Evolutionary conservation across 2,888 invertebrate genomes (phyloP), one percentile per base, ranked within the genome.

Genomic region (Epistrophella euchroma): DNA sequence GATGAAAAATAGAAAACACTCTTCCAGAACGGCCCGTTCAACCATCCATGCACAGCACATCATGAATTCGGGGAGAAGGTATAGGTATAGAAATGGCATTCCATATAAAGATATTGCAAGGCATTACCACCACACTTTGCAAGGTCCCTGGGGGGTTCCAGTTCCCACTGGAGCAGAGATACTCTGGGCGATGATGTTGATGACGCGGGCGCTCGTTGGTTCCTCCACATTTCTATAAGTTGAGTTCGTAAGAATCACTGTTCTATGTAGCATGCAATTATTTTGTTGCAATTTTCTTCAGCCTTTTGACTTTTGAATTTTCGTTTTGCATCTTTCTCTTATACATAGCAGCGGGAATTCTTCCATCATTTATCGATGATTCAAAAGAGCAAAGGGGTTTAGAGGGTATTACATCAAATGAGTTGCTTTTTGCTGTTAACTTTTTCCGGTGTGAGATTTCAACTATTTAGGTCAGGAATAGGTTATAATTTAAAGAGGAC

Each of bases 391-490:
- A 37, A 47, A 60, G 60, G 45, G 60, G 35, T 10, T 32, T 56
- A 22, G 37, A n/a, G 11, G 37, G 60, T 60, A 28, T 52, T 45
- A 10, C 40, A 22, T 28, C 45, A 56, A 78, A 56, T 76, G 32
- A 13, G 7, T 45, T 45, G 64, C 28, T 19, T 62, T 11, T 62
- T 35, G 32, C 52, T 28, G 64, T 13, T 58, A 74, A 45, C 35
- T 35, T 55, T 60, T 17, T n/a, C 56, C 56, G 37, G 22, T 60
- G 47, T 60, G 47, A 75, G 62, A 75, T 80, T 55, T 35, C 22
- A 80, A 68, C 40, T 72, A 74, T 74, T 74, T 74, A 25, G 84
- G 84, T 84, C 79, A 84, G 79, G 58, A 71, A 79, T 79, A 75
- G 79, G 79, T 75, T 75, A 75, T 11, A 28, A 50, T 55, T 43